These are phyloP conservation scores for Pheosia tremula DNA, from an alignment of 2,888 invertebrate species.

Conservation along the genomic window DNA sequence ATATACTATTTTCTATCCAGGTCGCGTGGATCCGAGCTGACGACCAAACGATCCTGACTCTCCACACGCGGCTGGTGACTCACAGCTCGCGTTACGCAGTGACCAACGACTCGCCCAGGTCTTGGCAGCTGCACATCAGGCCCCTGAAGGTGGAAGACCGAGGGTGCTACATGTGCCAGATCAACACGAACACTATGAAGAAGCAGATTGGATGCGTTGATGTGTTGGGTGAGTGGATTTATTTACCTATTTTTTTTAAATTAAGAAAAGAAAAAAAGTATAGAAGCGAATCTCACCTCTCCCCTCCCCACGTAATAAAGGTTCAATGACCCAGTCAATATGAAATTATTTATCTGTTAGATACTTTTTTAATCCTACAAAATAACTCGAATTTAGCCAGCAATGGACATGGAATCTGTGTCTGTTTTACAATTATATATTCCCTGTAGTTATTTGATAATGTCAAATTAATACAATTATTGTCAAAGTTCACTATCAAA, in stretches of 20 bases:
- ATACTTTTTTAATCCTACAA: no score
- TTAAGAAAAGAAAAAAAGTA: no score
- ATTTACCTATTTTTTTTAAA: neutral
- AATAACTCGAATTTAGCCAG: no score
- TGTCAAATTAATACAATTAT: no score
- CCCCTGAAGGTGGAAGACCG: constrained; percentile 89
- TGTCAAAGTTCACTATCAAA: no score
- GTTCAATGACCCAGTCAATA: no score
- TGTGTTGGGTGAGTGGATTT: constrained; percentile 86
- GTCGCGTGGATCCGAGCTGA: constrained; percentile 91
- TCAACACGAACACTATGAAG: constrained; percentile 91
- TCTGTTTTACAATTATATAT: no score
- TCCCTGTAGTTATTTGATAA: no score
- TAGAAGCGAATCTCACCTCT: no score
- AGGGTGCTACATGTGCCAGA: constrained; percentile 93
- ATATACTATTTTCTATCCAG: constrained; percentile 60
- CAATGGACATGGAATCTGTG: no score
- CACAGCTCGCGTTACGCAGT: constrained; percentile 89
- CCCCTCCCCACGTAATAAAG: no score
- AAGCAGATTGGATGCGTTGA: constrained; percentile 91
- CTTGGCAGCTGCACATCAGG: constrained; percentile 90
- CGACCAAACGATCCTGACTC: constrained; percentile 90
- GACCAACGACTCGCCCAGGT: constrained; percentile 87
- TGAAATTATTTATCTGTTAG: no score
- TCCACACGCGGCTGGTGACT: constrained; percentile 89